Percentiles rank a stretch among this genome's conserved stretches.
Conservation (phyloP, 1,140 invertebrate genomes). For the Drosophila suzukii region DNA sequence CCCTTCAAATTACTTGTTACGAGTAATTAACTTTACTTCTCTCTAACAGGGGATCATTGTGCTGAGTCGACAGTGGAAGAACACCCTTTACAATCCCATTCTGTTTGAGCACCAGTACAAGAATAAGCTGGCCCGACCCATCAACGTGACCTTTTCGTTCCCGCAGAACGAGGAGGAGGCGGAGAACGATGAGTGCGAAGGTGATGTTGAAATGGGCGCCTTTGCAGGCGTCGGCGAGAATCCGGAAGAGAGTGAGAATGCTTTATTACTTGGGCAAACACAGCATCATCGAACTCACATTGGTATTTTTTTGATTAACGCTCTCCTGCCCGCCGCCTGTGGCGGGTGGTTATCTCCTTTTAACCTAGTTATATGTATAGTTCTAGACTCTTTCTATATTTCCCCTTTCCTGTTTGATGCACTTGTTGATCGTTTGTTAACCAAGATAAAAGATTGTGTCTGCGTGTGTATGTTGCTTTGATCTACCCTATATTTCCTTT, state of each 20-base stretch:
- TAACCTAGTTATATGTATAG: conserved; percentile 69
- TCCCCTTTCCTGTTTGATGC: conserved; percentile 35
- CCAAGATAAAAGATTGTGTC: conserved; percentile 22
- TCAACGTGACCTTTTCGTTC: conserved; percentile 95
- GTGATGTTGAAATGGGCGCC: conserved; percentile 80
- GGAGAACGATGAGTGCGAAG: conserved; percentile 82
- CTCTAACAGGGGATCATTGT: conserved; percentile 92
- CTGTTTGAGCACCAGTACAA: conserved; percentile 95
- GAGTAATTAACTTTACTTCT: conserved; percentile 27
- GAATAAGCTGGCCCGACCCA: conserved; percentile 91
- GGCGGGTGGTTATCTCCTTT: conserved; percentile 52
- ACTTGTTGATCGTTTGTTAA: conserved; percentile 39
- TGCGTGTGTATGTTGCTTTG: conserved; percentile 22
- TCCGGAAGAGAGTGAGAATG: conserved; percentile 85
- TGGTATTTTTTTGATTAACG: conserved; percentile 85
- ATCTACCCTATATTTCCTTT: conserved; percentile 10
- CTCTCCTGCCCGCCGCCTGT: conserved; percentile 58
- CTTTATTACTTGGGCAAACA: conserved; percentile 85
- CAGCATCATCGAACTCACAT: conserved; percentile 85
- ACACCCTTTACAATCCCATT: conserved; percentile 96
- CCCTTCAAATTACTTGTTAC: background rate
- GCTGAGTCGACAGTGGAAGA: conserved; percentile 98
- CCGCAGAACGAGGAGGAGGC: conserved; percentile 90
- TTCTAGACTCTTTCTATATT: conserved; percentile 37
- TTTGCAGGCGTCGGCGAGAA: conserved; percentile 81